These are phyloP conservation scores for Lepeophtheirus salmonis DNA, from an alignment of 1,140 invertebrate genomes.

Conservation along the genomic window DNA sequence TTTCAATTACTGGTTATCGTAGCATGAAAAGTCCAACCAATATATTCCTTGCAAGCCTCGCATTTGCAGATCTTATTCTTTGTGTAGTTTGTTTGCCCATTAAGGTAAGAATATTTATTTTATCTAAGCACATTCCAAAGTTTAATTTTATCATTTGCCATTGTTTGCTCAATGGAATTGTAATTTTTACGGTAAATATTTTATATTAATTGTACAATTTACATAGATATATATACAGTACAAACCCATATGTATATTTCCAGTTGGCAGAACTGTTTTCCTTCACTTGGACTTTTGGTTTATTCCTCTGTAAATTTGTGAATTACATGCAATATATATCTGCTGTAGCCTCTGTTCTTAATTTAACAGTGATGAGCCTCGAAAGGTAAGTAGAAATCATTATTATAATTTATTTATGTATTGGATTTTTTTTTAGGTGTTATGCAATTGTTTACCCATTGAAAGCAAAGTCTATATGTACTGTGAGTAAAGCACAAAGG, in stretches of 20 bases:
- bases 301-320: constrained; percentile 47
- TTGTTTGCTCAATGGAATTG: constrained; percentile 1
- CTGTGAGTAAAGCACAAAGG: constrained; percentile 43
- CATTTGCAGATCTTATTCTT: constrained; percentile 47
- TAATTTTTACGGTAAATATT: neutral
- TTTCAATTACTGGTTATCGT: constrained; percentile 33
- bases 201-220: neutral
- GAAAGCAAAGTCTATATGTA: constrained; percentile 48
- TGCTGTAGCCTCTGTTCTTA: constrained; percentile 52
- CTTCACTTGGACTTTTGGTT: constrained; percentile 49
- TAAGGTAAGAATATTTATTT: constrained; percentile 28
- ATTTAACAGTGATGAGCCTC: constrained; percentile 53
- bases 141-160: neutral
- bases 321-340: constrained; percentile 56
- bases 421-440: constrained; percentile 36
- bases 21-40: constrained; percentile 45
- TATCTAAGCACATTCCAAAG: neutral
- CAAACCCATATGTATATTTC: constrained; percentile 24
- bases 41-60: constrained; percentile 46
- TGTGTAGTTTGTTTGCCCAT: constrained; percentile 52
- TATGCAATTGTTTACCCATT: constrained; percentile 57
- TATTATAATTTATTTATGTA: constrained; percentile 7
- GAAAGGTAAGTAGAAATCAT: constrained; percentile 37
- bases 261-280: constrained; percentile 53
- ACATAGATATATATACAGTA: neutral